Evolutionary conservation across 2,113 vertebrate genomes (phyloP), one percentile per base, ranked within the genome.

Genomic region (Lepidothrix coronata): DNA sequence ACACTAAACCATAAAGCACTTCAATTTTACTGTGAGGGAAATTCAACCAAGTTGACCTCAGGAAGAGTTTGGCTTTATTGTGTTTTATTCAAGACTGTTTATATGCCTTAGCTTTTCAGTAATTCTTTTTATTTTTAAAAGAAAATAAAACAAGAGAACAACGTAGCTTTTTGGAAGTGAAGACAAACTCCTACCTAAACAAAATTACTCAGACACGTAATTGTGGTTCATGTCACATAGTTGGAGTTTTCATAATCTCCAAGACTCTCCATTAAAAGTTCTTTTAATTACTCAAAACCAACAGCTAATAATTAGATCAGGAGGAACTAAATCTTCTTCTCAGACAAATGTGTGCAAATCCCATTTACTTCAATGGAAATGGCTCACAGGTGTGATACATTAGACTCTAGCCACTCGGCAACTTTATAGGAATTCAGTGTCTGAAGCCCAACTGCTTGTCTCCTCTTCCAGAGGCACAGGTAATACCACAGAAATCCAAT

Each of bases 261-360:
- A 68, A 78, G 41, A 49, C 5, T 57, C n/a, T 22, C 41, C 65
- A 75, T 72, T 74, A 81, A 52, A 82, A 81, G 28, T 54, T 78
- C 52, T 44, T 94, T 43, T 72, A 87, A 93, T 89, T 87, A 18
- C 4, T 81, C 67, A 94, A 89, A 94, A 31, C 48, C 78, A 88
- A 63, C 37, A 92, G 46, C 67, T 91, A 94, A 73, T 84, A 87
- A 92, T 55, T 65, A 90, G 58, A 65, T 31, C 22, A 57, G 74
- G 12, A 89, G 44, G 84, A 93, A 58, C 14, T 4, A 95, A 96
- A 93, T 68, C 86, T 79, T 70, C 1, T 72, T 88, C 84, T 84
- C 91, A 95, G 91, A 88, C 89, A 86, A 94, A 84, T 15, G 61
- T 62, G 79, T 96, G 94, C 62, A 96, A 96, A 97, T 92, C 79